A percentile compares a stretch with the other conserved stretches of the same genome.
Conservation (phyloP, 2,888 invertebrate genomes). For the Coleophora flavipennella region DNA sequence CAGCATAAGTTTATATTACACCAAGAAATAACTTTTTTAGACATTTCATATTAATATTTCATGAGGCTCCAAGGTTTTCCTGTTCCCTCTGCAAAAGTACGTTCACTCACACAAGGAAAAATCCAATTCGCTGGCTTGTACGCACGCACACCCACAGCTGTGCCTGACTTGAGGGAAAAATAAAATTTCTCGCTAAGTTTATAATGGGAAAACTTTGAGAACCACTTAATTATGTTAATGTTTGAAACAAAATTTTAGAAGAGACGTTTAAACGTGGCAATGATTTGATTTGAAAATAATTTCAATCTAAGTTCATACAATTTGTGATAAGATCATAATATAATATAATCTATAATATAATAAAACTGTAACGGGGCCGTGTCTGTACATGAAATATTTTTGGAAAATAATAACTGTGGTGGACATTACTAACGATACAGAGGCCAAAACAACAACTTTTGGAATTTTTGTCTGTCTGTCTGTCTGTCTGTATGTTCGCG, state of each 20-base stretch:
- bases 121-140: conserved; percentile 68
- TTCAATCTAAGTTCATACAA: conserved; percentile 18
- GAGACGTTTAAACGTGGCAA: conserved; percentile 66
- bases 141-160: conserved; percentile 59
- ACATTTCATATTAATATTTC: conserved; percentile 60
- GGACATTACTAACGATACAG: no score
- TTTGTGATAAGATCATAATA: neutral
- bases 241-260: conserved; percentile 72
- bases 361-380: no score
- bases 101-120: conserved; percentile 67
- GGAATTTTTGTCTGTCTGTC: no score
- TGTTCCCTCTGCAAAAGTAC: conserved; percentile 68
- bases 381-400: no score
- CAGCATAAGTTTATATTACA: conserved; percentile 21
- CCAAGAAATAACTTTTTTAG: conserved; percentile 46
- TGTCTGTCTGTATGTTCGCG: no score
- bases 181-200: conserved; percentile 74
- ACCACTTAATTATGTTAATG: conserved; percentile 74
- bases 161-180: conserved; percentile 71
- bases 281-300: conserved; percentile 53
- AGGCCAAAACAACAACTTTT: no score
- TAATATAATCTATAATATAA: no score
- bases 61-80: conserved; percentile 65
- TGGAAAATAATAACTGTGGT: no score
- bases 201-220: conserved; percentile 74